Evolutionary conservation across 1,140 invertebrate species (phyloP).

Genomic region (Trichomalopsis sarcophagae): DNA sequence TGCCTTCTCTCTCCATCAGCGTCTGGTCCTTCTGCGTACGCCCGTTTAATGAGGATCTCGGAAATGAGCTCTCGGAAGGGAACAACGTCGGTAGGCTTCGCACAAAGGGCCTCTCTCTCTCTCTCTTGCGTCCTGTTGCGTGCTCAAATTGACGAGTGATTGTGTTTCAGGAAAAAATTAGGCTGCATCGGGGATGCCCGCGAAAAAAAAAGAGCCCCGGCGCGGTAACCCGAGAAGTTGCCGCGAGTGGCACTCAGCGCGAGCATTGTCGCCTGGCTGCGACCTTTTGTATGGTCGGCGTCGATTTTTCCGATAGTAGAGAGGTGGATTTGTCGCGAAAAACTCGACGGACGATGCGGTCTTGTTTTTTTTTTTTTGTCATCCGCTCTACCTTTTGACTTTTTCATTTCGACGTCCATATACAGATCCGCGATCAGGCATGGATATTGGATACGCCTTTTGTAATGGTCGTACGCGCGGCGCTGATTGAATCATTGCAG

Average conservation of each 20-base stretch:
- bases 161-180: slow-evolving; percentile 44
- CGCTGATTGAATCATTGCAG: background rate
- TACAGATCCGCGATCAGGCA: background rate
- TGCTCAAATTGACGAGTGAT: slow-evolving; percentile 43
- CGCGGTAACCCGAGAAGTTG: slow-evolving; percentile 22
- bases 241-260: slow-evolving; percentile 26
- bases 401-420: background rate
- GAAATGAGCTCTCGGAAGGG: slow-evolving; percentile 14
- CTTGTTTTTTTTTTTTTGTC: background rate
- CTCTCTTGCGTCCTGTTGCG: slow-evolving; percentile 9
- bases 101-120: background rate
- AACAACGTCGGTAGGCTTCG: background rate
- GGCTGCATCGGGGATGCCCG: background rate
- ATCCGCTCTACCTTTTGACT: background rate
- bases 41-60: slow-evolving; percentile 34
- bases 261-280: slow-evolving; percentile 12
- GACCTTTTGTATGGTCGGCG: background rate
- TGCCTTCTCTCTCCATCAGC: background rate
- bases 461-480: background rate
- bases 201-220: background rate
- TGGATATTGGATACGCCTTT: background rate
- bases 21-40: background rate
- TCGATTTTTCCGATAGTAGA: slow-evolving; percentile 35
- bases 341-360: background rate
- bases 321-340: slow-evolving; percentile 6